Base-by-base conservation (phyloP, 2,113 vertebrate genomes). In the Himantopus leucocephalus region DNA sequence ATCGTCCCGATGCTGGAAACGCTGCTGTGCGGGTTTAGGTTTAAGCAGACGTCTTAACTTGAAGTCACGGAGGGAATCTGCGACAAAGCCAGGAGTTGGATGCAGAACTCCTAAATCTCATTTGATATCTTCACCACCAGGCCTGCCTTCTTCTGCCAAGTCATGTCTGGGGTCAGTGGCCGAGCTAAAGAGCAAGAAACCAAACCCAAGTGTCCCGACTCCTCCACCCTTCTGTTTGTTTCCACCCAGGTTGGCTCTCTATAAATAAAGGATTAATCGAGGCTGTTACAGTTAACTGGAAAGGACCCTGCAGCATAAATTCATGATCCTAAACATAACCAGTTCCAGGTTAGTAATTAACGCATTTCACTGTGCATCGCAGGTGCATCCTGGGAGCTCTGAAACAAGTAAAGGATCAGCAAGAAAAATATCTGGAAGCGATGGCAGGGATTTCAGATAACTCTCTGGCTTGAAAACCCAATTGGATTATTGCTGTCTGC, bases 291-390 rank as follows among this genome's bases (percentile, higher is more conserved):
- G 89, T 81, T 84, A 84, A 55, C 85, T 62, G 34, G 76, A 67
- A 94, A 81, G 60, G 64, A 67, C 91, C 88, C 91, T 86, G 88
- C 60, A 91, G 79, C 83, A 45, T 16, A 67, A 94, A 91, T 43
- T 55, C 6, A 4, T 72, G 73, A 77, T 89, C 86, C 84, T 72
- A 87, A 96, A 81, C 89, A 78, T 24, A 78, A 32, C 52, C 52
- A 81, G 93, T 89, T 87, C 83, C 91, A 89, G 47, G 68, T 82
- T 45, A 67, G 95, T 92, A 94, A 96, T 94, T 71, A 94, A 50
- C 15, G 56, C 55, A 41, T 78, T 52, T 81, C 59, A 20, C 41
- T 59, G 48, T 47, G 29, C 67, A 2, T 29, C 5, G 3, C 72
- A 92, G 59, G 45, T 71, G 79, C 85, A 79, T 74, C 75, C 80